These are phyloP conservation scores for Acropternis orthonyx DNA, from an alignment of 2,797 vertebrate species.

Conservation along the genomic window DNA sequence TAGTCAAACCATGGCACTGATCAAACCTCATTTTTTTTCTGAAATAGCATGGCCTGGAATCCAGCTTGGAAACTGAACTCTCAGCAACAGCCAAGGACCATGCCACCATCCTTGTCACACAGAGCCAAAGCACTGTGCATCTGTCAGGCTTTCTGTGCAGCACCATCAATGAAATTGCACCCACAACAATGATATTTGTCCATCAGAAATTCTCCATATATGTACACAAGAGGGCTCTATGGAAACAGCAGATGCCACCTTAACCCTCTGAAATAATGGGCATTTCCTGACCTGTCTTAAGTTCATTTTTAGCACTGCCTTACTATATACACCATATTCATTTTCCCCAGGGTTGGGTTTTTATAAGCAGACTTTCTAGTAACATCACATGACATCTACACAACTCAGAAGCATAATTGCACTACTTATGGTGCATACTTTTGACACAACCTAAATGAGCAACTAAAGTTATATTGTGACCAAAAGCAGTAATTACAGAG, in stretches of 20 bases:
- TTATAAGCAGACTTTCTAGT: not conserved
- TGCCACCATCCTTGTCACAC: accelerated
- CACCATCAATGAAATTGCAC: not conserved
- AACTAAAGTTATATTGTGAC: not conserved
- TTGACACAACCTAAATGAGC: not conserved
- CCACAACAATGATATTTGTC: not conserved
- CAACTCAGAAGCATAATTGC: not conserved
- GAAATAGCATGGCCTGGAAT: not conserved
- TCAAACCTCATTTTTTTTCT: not conserved
- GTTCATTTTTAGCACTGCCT: not conserved
- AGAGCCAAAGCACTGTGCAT: accelerated
- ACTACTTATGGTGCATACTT: not conserved
- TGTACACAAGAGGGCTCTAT: not conserved
- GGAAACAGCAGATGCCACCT: not conserved
- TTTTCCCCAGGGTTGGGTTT: not conserved
- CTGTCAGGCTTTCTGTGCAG: not conserved
- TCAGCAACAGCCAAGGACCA: not conserved
- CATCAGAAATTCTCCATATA: not conserved
- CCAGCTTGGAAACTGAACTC: not conserved
- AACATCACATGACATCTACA: not conserved
- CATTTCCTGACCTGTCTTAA: not conserved
- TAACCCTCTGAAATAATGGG: not conserved
- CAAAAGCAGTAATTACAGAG: not conserved
- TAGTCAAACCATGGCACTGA: not conserved
- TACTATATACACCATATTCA: not conserved